Base-by-base conservation (phyloP, 2,797 vertebrate species). In the Oceanodroma leucorhoa region DNA sequence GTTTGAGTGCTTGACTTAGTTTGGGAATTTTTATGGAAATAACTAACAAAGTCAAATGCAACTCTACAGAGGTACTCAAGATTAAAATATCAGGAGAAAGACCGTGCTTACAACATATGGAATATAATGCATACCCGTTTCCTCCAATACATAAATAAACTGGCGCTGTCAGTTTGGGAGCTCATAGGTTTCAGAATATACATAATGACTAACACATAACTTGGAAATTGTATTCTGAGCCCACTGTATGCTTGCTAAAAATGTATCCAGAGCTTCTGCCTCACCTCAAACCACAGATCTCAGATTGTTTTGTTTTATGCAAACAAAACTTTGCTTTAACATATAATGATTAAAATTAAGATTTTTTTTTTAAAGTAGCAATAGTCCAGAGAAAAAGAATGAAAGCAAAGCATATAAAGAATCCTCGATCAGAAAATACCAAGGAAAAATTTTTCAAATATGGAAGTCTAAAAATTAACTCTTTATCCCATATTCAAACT, bases 201-300 rank as follows among this genome's bases (percentile, higher is more conserved):
- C 26, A 29, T 5, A 32, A 43, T 24, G 20, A 93, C 60, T 24
- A 66, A 92, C 19, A 50, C 1, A 5, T 29, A 90, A 67, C 11
- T 75, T 7, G 34, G 19, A 70, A 92, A 83, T 3, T 72, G 17
- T 36, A 82, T 43, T 81, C 29, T 55, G 40, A 18, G 53, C 50
- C 29, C 38, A 38, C 40, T 36, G 19, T 32, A 50, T 16, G 48
- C 77, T 54, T 89, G 43, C 54, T 93, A 78, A 76, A 87, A 88
- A 78, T 8, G 3, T 2, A 29, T 15, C 45, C 18, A 3, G 4
- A 89, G 60, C 69, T 88, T 51, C 67, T 19, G 9, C 9, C 83
- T 89, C 51, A 51, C 46, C 69, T 95, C 70, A 82, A 72, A 65
- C 61, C 65, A 88, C 53, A 71, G 34, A 54, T 38, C 60, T 57